A percentile compares a stretch with the other conserved stretches of the same genome.
These are phyloP conservation scores for Acrossocheilus wenchowensis DNA, from an alignment of 2,797 vertebrate species.

Conservation along the genomic window DNA sequence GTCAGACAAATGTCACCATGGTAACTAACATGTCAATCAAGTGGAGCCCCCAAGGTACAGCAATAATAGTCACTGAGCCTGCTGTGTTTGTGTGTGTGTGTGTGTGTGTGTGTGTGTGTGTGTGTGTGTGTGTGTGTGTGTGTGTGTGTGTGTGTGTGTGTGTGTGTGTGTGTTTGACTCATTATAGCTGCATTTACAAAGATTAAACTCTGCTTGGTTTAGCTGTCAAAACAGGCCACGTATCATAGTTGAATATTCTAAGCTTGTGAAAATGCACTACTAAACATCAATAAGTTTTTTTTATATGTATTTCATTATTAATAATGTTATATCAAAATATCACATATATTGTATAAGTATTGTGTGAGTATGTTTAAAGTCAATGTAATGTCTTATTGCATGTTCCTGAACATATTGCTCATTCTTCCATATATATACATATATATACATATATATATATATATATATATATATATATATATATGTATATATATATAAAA, in stretches of 20 bases:
- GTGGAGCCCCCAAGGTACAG: slow-evolving; percentile 70
- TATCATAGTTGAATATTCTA: neutral
- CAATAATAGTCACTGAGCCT: slow-evolving; percentile 68
- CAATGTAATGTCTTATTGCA: neutral
- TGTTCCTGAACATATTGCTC: neutral
- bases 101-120: neutral
- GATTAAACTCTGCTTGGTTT: neutral
- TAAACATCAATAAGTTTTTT: no score
- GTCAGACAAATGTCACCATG: slow-evolving; percentile 58
- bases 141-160: slow-evolving; percentile 2
- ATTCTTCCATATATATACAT: neutral
- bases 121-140: slow-evolving; percentile 44
- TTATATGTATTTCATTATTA: neutral
- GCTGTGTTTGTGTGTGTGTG: slow-evolving; percentile 34
- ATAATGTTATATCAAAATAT: neutral
- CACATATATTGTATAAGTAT: neutral
- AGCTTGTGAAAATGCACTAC: neutral
- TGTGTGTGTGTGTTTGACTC: slow-evolving; percentile 15
- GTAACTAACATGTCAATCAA: slow-evolving; percentile 69
- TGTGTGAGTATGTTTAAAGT: neutral
- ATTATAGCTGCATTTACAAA: neutral
- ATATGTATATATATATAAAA: neutral
- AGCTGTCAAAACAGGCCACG: neutral
- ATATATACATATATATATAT: no score
- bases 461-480: no score